Conservation (phyloP, 2,797 vertebrate species). For the Chelon auratus region DNA sequence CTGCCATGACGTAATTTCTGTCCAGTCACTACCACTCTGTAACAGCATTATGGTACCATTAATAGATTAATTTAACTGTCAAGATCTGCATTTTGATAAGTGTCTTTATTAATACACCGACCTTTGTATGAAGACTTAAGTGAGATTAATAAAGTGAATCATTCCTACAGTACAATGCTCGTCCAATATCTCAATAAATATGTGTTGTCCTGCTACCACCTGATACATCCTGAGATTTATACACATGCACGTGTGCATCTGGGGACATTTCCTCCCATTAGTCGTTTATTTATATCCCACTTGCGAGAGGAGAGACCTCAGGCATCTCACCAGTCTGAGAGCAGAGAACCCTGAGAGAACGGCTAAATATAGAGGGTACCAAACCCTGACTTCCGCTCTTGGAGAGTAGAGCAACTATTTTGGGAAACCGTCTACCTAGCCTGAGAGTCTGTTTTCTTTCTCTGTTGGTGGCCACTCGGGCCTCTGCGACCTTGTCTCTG, state of each 20-base stretch:
- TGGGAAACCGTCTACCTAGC: conserved; percentile 35
- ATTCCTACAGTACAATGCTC: conserved; percentile 57
- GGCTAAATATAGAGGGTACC: conserved; percentile 70
- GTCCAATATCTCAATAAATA: conserved; percentile 62
- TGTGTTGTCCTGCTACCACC: conserved; percentile 23
- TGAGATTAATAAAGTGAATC: conserved; percentile 69
- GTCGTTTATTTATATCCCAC: conserved; percentile 52
- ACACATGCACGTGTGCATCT: conserved; percentile 24
- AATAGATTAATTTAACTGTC: conserved; percentile 61
- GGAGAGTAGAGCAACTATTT: conserved; percentile 68
- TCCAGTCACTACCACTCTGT: conserved; percentile 53
- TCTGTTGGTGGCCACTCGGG: conserved; percentile 52
- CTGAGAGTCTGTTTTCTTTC: conserved; percentile 54
- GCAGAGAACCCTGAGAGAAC: conserved; percentile 28
- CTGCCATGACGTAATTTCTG: conserved; percentile 54
- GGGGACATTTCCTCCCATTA: conserved; percentile 59
- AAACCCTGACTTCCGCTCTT: conserved; percentile 67
- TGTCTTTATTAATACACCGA: conserved; percentile 70
- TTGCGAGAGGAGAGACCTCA: conserved; percentile 26
- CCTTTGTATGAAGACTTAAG: conserved; percentile 68
- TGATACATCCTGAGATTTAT: background rate
- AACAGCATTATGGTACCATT: conserved; percentile 63
- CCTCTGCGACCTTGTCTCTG: conserved; percentile 64
- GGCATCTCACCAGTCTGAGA: conserved; percentile 45
- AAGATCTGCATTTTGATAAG: conserved; percentile 65